Evolutionary conservation across 2,113 vertebrate genomes (phyloP), one percentile per base, ranked within the genome.

Genomic region (Strix aluco): DNA sequence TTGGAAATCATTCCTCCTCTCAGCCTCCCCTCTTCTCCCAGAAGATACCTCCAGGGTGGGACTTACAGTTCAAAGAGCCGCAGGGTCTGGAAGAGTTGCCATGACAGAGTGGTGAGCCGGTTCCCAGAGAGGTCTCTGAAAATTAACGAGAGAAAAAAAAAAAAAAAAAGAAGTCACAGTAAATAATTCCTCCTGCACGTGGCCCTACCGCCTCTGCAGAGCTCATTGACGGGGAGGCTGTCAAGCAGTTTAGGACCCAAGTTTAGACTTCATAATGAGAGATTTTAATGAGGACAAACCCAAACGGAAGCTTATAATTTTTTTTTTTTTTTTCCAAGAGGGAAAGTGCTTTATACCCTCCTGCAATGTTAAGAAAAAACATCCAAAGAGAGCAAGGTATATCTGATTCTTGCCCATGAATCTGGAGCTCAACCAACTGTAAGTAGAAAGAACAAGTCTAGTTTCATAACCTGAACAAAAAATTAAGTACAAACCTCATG

Each of bases 41-140:
- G 72, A 57, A 88, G 23, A 27, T 19, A 54, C 9, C 67, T 94
- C 90, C 75, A 30, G 79, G 75, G 78, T 73, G 57, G 47, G 95
- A 99, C 99, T 99, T 99, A 99, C 99, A 99, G 98, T 98, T 99
- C 99, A 63, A 97, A 97, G 97, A 99, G 98, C 96, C 99, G 99
- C 96, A 99, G 98, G 17, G 99, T 99, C 98, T 99, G 98, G 98
- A 99, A 99, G 92, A 99, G 99, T 89, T 99, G 99, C 99, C 99
- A 99, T 19, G 99, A 99, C 80, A 99, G 98, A 15, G 99, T 99
- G 93, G 98, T 98, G 96, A 99, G 98, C 88, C 99, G 99, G 96
- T 99, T 99, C 97, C 98, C 99, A 18, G 99, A 99, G 96, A 99
- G 98, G 97, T 99, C 99, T 99, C 99, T 99, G 98, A 55, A 97